These are phyloP conservation scores for Cephalopterus ornatus DNA, from an alignment of 2,113 vertebrate genomes.

Conservation along the genomic window DNA sequence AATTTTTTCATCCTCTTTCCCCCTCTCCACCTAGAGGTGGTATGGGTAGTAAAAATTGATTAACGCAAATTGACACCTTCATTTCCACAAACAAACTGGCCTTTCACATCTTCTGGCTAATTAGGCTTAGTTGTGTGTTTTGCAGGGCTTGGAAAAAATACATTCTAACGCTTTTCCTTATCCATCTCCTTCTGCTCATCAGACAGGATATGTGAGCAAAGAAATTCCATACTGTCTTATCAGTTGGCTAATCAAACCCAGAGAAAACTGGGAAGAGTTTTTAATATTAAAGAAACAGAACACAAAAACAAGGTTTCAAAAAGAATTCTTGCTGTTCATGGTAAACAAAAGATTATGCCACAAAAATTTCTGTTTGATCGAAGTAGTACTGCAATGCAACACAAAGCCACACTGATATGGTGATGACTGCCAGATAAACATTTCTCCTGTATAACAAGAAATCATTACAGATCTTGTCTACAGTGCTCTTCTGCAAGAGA, in stretches of 20 bases:
- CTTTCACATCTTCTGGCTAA: neutral
- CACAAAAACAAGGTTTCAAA: neutral
- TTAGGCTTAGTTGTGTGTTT: neutral
- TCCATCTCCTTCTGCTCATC: neutral
- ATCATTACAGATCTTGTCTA: neutral
- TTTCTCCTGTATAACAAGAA: neutral
- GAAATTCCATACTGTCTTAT: neutral
- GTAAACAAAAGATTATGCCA: neutral
- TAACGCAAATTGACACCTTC: neutral
- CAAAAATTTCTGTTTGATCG: neutral
- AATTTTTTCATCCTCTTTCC: neutral
- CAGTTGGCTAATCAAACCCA: neutral
- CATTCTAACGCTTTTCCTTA: neutral
- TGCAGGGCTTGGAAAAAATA: neutral
- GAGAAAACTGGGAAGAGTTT: neutral
- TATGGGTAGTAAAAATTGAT: neutral
- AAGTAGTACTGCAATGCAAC: neutral
- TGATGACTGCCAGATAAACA: neutral
- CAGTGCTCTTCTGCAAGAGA: neutral
- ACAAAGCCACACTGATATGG: neutral
- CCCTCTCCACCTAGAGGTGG: neutral
- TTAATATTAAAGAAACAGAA: neutral
- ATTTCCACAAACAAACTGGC: neutral
- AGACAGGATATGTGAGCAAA: neutral
- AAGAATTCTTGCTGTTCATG: accelerated